These are phyloP conservation scores for Philereme transversata DNA, from an alignment of 2,888 invertebrate genomes.

Conservation along the genomic window DNA sequence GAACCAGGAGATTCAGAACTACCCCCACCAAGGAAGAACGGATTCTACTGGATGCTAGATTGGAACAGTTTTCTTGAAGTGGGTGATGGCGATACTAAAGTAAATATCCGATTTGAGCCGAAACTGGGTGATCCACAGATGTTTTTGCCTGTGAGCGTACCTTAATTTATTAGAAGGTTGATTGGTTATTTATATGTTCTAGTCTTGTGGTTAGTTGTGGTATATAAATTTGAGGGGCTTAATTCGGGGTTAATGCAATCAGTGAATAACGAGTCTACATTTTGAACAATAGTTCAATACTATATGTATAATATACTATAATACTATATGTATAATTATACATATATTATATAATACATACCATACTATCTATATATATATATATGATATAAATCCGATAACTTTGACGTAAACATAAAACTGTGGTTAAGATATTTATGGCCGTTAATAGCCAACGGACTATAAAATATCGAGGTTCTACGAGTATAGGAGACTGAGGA, in stretches of 20 bases:
- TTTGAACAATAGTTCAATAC: too few relatives aligned
- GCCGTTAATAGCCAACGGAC: too few relatives aligned
- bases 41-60: conserved; percentile 93
- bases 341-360: too few relatives aligned
- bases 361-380: too few relatives aligned
- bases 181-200: conserved; percentile 54
- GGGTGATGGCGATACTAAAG: conserved; percentile 89
- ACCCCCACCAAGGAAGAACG: conserved; percentile 88
- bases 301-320: too few relatives aligned
- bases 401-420: too few relatives aligned
- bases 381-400: too few relatives aligned
- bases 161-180: conserved; percentile 69
- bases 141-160: conserved; percentile 89
- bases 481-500: background rate
- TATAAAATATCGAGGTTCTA: too few relatives aligned
- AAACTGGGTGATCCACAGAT: conserved; percentile 91
- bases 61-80: conserved; percentile 95
- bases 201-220: conserved; percentile 53
- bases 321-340: too few relatives aligned
- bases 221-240: conserved; percentile 6
- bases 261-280: background rate
- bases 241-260: background rate
- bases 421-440: too few relatives aligned
- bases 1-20: conserved; percentile 84
- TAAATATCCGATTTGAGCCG: conserved; percentile 91